These are phyloP conservation scores for Ailuropoda melanoleuca DNA, from an alignment of 2,113 vertebrate species.

Conservation along the genomic window DNA sequence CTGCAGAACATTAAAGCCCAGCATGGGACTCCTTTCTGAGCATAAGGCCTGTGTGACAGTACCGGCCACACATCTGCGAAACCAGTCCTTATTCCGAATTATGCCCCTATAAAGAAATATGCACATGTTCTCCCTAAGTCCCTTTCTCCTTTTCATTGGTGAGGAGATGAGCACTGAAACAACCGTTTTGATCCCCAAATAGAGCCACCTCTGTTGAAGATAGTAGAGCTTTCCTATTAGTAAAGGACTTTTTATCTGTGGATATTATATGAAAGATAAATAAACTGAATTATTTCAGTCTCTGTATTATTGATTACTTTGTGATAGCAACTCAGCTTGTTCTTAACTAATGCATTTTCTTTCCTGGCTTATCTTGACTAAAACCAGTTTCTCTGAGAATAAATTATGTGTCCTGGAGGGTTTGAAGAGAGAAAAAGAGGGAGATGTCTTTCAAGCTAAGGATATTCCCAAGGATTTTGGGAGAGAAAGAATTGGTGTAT, in stretches of 20 bases:
- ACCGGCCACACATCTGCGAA: not conserved
- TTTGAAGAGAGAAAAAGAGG: not conserved
- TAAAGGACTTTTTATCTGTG: not conserved
- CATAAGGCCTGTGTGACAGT: too few relatives aligned
- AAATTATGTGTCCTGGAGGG: not conserved
- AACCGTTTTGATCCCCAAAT: not conserved
- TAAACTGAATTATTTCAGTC: not conserved
- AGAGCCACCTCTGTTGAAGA: fast-evolving
- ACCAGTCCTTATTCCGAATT: not conserved
- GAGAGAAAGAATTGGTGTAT: not conserved
- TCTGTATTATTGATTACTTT: not conserved
- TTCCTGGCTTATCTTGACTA: not conserved
- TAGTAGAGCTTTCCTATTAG: not conserved
- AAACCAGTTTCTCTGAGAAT: not conserved
- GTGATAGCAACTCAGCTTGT: not conserved
- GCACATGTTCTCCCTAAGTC: not conserved
- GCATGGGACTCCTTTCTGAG: not conserved
- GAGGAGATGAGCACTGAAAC: not conserved
- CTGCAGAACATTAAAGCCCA: not conserved
- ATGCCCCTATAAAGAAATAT: not conserved
- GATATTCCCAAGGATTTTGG: not conserved
- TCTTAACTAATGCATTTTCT: not conserved
- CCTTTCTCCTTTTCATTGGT: not conserved
- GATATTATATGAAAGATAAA: not conserved
- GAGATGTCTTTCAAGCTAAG: not conserved